Percentiles rank a stretch among this genome's conserved stretches.
Conservation (phyloP, 64 coral and sea anemone species). For the Montipora efflorescens region DNA sequence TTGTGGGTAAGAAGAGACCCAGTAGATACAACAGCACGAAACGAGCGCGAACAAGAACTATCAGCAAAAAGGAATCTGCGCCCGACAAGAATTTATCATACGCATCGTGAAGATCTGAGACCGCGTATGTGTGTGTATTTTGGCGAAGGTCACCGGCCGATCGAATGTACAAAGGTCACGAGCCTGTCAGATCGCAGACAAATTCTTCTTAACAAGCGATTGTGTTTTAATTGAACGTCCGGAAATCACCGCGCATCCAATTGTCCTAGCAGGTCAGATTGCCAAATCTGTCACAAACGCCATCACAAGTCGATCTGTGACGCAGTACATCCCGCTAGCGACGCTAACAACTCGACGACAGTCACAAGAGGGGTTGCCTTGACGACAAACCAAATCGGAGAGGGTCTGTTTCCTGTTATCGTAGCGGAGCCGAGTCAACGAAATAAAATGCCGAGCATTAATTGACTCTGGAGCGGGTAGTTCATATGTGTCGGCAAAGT, state of each 20-base stretch:
- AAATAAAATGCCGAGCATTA: too few relatives aligned
- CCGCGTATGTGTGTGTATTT: constrained; percentile 16
- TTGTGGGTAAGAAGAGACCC: not conserved
- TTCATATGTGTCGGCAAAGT: too few relatives aligned
- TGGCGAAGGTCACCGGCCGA: constrained; percentile 35
- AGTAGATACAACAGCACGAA: not conserved
- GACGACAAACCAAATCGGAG: too few relatives aligned
- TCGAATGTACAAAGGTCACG: constrained; percentile 38
- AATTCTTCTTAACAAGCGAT: constrained; percentile 42
- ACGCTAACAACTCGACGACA: not conserved
- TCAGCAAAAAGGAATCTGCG: too few relatives aligned
- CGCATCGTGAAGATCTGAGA: not conserved
- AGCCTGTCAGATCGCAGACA: not conserved
- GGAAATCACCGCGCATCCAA: constrained; percentile 36
- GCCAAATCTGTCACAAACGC: constrained; percentile 22
- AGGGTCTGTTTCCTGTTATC: too few relatives aligned
- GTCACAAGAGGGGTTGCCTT: not conserved
- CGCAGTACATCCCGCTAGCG: not conserved
- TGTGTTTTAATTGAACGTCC: constrained; percentile 29
- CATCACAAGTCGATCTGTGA: constrained; percentile 59
- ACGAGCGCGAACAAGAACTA: too few relatives aligned
- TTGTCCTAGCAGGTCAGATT: constrained; percentile 33
- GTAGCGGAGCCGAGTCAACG: too few relatives aligned
- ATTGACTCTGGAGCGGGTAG: too few relatives aligned
- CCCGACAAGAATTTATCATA: too few relatives aligned